These are phyloP conservation scores for Pandemis cinnamomeana DNA, from an alignment of 2,888 invertebrate genomes.

Conservation along the genomic window DNA sequence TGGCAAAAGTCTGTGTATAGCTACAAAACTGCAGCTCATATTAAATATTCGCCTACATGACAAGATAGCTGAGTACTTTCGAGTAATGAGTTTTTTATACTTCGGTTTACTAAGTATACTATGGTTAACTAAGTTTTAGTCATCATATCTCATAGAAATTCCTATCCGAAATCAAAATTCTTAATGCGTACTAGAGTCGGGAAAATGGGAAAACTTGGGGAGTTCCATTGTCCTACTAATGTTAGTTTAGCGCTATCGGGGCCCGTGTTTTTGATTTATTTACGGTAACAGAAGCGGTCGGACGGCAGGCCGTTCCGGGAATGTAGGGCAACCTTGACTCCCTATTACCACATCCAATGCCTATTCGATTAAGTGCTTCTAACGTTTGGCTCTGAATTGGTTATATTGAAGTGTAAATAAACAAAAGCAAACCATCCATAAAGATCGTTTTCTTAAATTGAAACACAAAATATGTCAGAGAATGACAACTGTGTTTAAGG, in stretches of 20 bases:
- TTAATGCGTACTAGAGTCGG: constrained; percentile 17
- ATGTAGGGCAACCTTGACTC: constrained; percentile 38
- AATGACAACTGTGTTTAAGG: too few relatives aligned
- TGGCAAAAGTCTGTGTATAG: too few relatives aligned
- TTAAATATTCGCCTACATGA: too few relatives aligned
- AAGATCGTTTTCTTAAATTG: too few relatives aligned
- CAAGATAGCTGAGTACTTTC: too few relatives aligned
- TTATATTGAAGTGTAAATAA: not conserved
- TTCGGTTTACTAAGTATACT: too few relatives aligned
- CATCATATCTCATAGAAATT: not conserved
- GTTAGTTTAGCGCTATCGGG: constrained; percentile 32
- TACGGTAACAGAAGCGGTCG: constrained; percentile 13
- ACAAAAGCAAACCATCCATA: too few relatives aligned
- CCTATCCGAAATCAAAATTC: constrained; percentile 31
- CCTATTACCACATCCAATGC: not conserved
- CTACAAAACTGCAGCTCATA: too few relatives aligned
- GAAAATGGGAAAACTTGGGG: constrained; percentile 35
- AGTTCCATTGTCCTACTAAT: constrained; percentile 29
- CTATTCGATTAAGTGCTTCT: not conserved
- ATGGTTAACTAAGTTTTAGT: too few relatives aligned
- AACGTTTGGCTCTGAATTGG: not conserved
- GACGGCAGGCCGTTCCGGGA: constrained; percentile 1
- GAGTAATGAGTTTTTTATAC: too few relatives aligned
- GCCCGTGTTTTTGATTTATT: constrained; percentile 37
- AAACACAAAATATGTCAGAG: too few relatives aligned